phyloP scores from a whole-genome alignment of 2,113 vertebrate genomes.

The Pavo muticus region DNA sequence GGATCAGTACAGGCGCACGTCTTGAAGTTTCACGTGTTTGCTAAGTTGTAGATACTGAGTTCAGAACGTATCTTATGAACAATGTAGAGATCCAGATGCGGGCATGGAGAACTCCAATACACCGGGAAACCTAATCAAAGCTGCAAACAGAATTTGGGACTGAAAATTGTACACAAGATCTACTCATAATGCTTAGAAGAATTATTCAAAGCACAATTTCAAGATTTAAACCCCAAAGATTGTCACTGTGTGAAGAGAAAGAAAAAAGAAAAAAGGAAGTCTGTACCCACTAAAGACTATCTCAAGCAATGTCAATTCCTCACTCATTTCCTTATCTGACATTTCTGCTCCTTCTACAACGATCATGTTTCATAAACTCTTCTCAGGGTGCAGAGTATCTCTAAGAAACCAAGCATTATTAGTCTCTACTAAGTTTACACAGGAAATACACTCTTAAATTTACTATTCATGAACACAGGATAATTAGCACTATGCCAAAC shows the following conservation, averaged over 20 bases:
- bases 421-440: not conserved
- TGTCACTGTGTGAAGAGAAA: not conserved
- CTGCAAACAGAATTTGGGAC: not conserved
- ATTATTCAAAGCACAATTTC: not conserved
- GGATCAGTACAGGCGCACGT: accelerated
- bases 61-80: not conserved
- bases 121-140: not conserved
- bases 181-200: not conserved
- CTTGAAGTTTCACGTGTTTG: not conserved
- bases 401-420: not conserved
- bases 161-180: not conserved
- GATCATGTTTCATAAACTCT: too few species aligned
- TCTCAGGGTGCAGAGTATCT: not conserved
- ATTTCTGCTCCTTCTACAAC: not conserved
- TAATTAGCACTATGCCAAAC: not conserved
- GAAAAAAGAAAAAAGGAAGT: not conserved
- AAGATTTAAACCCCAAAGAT: not conserved
- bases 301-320: not conserved
- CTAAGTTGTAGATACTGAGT: not conserved
- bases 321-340: not conserved
- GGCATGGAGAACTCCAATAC: not conserved
- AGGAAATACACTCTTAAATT: not conserved
- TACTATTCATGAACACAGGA: not conserved
- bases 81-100: too few species aligned
- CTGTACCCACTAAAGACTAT: not conserved